Evolutionary conservation across 2,888 invertebrate species (phyloP).

Genomic region (Poecilus cupreus): DNA sequence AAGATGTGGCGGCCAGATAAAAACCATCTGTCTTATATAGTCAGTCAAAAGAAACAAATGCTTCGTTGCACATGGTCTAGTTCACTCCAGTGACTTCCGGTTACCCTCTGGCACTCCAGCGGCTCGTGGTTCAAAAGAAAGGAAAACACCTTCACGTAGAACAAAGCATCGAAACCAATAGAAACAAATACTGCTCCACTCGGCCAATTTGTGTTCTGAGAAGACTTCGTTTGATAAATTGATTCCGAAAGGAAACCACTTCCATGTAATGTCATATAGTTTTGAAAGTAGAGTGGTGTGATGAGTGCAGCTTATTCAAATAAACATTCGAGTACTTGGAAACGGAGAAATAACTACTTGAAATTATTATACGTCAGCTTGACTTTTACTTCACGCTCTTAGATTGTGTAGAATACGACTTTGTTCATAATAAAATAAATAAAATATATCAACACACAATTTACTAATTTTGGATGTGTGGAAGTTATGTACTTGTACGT

Average conservation of each 20-base stretch:
- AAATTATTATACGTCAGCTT: too few relatives aligned
- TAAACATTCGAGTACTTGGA: too few relatives aligned
- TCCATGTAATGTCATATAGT: background rate
- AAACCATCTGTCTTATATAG: slow-evolving; percentile 11
- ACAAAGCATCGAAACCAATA: slow-evolving; percentile 13
- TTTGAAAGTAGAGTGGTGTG: background rate
- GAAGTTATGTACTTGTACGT: too few relatives aligned
- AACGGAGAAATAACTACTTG: too few relatives aligned
- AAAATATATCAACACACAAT: too few relatives aligned
- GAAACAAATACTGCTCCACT: slow-evolving; percentile 15
- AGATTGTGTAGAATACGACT: too few relatives aligned
- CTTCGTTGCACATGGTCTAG: slow-evolving; percentile 33
- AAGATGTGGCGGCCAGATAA: too few relatives aligned
- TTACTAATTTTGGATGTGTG: too few relatives aligned
- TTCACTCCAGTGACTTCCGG: slow-evolving; percentile 19
- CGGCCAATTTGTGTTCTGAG: slow-evolving; percentile 2
- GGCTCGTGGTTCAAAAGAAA: background rate
- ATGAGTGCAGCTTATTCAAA: too few relatives aligned
- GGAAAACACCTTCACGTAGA: background rate
- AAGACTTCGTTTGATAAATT: slow-evolving; percentile 7
- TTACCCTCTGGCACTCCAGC: background rate
- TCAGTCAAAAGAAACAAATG: background rate
- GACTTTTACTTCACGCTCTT: too few relatives aligned
- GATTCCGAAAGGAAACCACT: background rate
- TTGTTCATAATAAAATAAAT: too few relatives aligned